phyloP scores from a whole-genome alignment of 2,888 invertebrate genomes.

The Ophraella communa region DNA sequence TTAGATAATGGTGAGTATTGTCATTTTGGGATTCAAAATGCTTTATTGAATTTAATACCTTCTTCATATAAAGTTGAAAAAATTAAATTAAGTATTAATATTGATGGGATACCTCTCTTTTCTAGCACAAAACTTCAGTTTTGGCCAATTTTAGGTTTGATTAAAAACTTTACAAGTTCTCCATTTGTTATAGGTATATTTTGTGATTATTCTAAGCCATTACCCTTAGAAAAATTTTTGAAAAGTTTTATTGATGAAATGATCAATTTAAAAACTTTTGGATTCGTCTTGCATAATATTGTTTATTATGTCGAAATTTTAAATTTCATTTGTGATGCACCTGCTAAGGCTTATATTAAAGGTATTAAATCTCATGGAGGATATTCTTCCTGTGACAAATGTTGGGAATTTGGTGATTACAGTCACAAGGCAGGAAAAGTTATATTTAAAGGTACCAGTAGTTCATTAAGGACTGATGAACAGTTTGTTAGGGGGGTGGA shows the following conservation, averaged over 20 bases:
- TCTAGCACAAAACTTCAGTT: conserved; percentile 4
- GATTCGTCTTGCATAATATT: background rate
- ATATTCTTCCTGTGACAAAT: conserved; percentile 7
- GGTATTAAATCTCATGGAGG: conserved; percentile 19
- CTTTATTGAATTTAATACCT: conserved; percentile 1
- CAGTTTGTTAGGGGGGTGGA: conserved; percentile 23
- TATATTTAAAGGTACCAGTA: background rate
- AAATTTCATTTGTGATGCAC: background rate
- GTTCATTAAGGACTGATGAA: background rate
- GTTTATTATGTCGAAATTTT: background rate
- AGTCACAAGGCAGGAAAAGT: background rate
- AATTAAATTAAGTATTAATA: conserved; percentile 8
- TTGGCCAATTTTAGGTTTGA: background rate
- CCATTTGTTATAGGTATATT: background rate
- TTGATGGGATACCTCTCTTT: conserved; percentile 6
- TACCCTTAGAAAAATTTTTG: background rate
- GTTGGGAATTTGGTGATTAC: background rate
- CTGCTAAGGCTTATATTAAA: conserved; percentile 12
- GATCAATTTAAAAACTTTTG: background rate
- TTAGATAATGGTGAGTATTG: conserved; percentile 13
- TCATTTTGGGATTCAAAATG: conserved; percentile 13
- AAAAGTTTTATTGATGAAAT: background rate
- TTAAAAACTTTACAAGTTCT: background rate
- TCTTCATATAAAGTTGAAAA: background rate
- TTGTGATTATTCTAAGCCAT: background rate